A percentile compares a stretch with the other conserved stretches of the same genome.
These are phyloP conservation scores for Trilocha varians DNA, from an alignment of 2,888 invertebrate species.

Conservation along the genomic window DNA sequence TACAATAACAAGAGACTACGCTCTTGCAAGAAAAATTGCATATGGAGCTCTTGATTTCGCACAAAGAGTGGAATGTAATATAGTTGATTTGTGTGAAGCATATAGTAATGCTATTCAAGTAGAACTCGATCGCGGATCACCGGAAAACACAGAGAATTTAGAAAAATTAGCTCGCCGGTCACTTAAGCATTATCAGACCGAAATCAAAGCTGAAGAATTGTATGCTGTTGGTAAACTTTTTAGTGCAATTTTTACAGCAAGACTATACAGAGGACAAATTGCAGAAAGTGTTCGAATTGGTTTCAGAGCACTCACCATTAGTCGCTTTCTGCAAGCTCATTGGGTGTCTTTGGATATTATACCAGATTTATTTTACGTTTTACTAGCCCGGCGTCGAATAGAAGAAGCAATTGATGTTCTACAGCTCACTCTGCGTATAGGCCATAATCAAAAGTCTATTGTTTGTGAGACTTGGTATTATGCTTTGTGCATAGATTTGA, in stretches of 20 bases:
- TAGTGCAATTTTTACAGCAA: slow-evolving; percentile 51
- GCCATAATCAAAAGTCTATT: slow-evolving; percentile 26
- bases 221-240: slow-evolving; percentile 58
- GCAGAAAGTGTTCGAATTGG: slow-evolving; percentile 46
- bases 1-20: slow-evolving; percentile 42
- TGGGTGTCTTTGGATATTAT: slow-evolving; percentile 52
- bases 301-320: slow-evolving; percentile 50
- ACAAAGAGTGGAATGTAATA: slow-evolving; percentile 43
- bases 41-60: slow-evolving; percentile 41
- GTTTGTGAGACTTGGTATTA: slow-evolving; percentile 69
- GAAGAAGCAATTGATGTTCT: slow-evolving; percentile 64
- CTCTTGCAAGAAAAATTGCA: slow-evolving; percentile 35
- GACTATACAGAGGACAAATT: slow-evolving; percentile 44
- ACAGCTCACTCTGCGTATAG: slow-evolving; percentile 36
- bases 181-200: slow-evolving; percentile 34
- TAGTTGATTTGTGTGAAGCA: slow-evolving; percentile 55
- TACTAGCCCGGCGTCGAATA: slow-evolving; percentile 55
- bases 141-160: slow-evolving; percentile 43
- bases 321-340: slow-evolving; percentile 52
- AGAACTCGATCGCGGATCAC: slow-evolving; percentile 49
- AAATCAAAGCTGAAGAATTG: slow-evolving; percentile 55
- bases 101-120: slow-evolving; percentile 61
- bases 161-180: slow-evolving; percentile 41
- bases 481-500: slow-evolving; percentile 71
- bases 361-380: slow-evolving; percentile 55